A percentile compares a stretch with the other conserved stretches of the same genome.
Conservation (phyloP, 2,888 invertebrate species). For the Itoplectis maculator region DNA sequence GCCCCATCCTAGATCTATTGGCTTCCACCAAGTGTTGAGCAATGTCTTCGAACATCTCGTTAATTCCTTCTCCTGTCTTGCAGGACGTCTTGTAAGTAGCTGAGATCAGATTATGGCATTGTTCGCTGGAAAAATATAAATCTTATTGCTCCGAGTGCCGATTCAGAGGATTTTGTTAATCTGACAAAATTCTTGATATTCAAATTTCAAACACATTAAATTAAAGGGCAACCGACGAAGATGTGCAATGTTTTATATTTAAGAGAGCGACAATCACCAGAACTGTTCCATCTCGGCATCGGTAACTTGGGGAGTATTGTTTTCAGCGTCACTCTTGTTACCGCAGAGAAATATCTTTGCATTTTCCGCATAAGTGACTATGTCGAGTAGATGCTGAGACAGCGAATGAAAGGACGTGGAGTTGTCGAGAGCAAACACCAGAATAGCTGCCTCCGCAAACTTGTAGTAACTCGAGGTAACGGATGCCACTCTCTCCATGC, state of each 20-base stretch:
- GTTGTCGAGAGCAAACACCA: slow-evolving; percentile 96
- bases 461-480: slow-evolving; percentile 98
- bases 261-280: slow-evolving; percentile 86
- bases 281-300: slow-evolving; percentile 96
- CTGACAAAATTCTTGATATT: neutral
- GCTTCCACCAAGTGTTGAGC: slow-evolving; percentile 92
- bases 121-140: slow-evolving; percentile 88
- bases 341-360: slow-evolving; percentile 98
- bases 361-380: slow-evolving; percentile 97
- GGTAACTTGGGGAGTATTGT: slow-evolving; percentile 90
- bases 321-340: slow-evolving; percentile 94
- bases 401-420: slow-evolving; percentile 96
- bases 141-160: slow-evolving; percentile 1
- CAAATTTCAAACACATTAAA: neutral
- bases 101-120: slow-evolving; percentile 95
- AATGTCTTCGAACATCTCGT: slow-evolving; percentile 96
- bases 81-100: slow-evolving; percentile 96
- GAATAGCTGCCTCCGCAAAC: slow-evolving; percentile 96
- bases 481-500: slow-evolving; percentile 98
- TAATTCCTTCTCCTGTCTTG: slow-evolving; percentile 93
- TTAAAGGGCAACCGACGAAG: neutral
- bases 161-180: neutral
- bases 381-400: slow-evolving; percentile 96
- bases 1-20: slow-evolving; percentile 92
- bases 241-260: neutral